Base-by-base conservation (phyloP, 2,888 invertebrate species). In the Sinhomidia bicolor region DNA sequence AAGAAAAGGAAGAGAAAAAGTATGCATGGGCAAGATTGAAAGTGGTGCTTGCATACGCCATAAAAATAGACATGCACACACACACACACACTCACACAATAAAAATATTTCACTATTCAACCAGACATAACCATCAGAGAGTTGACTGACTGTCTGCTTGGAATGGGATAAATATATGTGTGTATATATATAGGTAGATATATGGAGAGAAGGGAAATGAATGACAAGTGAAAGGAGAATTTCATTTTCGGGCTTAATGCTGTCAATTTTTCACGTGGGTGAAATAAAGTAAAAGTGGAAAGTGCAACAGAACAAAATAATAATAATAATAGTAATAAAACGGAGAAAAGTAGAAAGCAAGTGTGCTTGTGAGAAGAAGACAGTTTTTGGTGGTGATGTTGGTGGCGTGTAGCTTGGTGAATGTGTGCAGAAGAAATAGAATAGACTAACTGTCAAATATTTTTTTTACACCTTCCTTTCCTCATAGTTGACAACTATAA, bases 201-300 rank as follows among this genome's bases (percentile, higher is more conserved):
- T 20, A 36, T 26, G 36, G 26, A 65, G 29, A 79, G 29, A 36
- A 36, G 14, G 54, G 74, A 26, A 78, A 78, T 79, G 79, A 79
- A 79, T 57, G 79, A 79, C 79, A 79, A 54, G 79, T 79, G 57
- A 79, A 79, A 79, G 79, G 20, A 57, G 79, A 79, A 60, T 60
- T 57, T 60, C 60, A 79, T 79, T 79, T 57, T 79, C 57, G 23
- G 36, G 51, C 23, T 65, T 60, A 68, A 68, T 82, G 68, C 65
- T 68, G 29, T 82, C 51, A 47, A 44, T 82, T 65, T 57, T 51
- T 76, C 60, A 84, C 60, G 51, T 17, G 65, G 81, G 47, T 47
- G 14, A 74, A 47, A 74, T 74, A 74, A 74, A 44, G 26, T 47
- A 26, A n/a, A 51, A 74, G 29, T n/a, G 47, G 51, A 74, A 74